A percentile compares a stretch with the other conserved stretches of the same genome.
Evolutionary conservation across 2,888 invertebrate genomes (phyloP).

Genomic region (Eudemis profundana): DNA sequence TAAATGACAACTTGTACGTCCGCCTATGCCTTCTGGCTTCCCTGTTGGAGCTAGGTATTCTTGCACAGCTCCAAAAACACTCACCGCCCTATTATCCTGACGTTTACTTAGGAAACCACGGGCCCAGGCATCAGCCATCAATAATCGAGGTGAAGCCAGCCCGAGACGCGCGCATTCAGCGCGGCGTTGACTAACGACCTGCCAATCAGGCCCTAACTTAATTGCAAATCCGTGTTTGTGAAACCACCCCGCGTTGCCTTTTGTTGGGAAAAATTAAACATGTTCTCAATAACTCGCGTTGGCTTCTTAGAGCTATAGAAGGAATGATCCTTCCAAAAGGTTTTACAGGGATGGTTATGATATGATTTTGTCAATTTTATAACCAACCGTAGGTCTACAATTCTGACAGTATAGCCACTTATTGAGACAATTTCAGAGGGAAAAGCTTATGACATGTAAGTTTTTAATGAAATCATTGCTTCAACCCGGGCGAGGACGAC

Average conservation of each 20-base stretch:
- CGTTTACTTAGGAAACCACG: conserved; percentile 43
- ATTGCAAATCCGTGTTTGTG: conserved; percentile 85
- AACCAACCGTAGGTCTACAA: no score
- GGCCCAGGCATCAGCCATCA: conserved; percentile 42
- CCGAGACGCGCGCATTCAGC: conserved; percentile 71
- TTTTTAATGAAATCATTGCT: no score
- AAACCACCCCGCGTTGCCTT: conserved; percentile 73
- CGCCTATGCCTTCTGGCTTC: no score
- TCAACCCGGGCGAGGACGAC: no score
- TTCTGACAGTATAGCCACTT: no score
- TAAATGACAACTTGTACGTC: no score
- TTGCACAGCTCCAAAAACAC: conserved; percentile 27
- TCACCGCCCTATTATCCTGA: conserved; percentile 37
- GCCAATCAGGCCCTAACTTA: conserved; percentile 84
- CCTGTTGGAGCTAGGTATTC: background rate
- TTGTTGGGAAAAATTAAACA: conserved; percentile 82
- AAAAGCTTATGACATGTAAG: no score
- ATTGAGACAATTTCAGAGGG: no score
- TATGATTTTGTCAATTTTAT: no score
- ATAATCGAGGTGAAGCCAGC: conserved; percentile 41
- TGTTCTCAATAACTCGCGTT: conserved; percentile 51
- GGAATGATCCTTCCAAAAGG: background rate
- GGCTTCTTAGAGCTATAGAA: conserved; percentile 38
- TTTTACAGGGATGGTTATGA: no score
- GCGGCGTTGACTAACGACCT: conserved; percentile 83